Conservation (phyloP, 2,113 vertebrate species). For the Halcyon malimbica region DNA sequence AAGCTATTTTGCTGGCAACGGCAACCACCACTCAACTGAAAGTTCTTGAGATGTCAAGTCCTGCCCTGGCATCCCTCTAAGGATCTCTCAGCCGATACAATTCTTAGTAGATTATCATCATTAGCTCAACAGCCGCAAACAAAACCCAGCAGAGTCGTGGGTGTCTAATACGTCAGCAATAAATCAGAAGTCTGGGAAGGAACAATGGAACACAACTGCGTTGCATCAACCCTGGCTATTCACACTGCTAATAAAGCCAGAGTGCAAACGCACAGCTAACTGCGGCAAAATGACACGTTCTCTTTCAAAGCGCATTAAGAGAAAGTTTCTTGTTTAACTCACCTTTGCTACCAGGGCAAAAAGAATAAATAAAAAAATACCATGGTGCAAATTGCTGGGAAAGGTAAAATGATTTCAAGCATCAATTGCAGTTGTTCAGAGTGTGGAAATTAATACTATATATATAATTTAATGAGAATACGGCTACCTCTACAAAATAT, state of each 20-base stretch:
- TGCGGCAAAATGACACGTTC: not conserved
- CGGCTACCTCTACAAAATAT: not conserved
- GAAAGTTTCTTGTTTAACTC: constrained; percentile 23
- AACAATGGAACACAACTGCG: not conserved
- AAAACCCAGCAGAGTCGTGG: not conserved
- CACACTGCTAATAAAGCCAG: not conserved
- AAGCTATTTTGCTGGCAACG: not conserved
- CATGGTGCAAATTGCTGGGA: not conserved
- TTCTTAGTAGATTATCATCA: not conserved
- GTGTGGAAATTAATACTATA: not conserved
- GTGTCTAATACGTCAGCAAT: not conserved
- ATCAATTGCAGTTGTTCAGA: not conserved
- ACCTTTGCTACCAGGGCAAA: not conserved
- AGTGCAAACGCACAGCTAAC: not conserved
- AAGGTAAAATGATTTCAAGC: constrained; percentile 1
- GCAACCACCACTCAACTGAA: not conserved
- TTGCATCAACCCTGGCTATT: not conserved
- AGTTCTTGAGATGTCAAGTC: not conserved
- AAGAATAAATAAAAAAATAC: not conserved
- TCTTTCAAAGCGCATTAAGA: not conserved
- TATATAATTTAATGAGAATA: not conserved
- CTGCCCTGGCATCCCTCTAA: not conserved
- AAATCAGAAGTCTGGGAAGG: constrained; percentile 6
- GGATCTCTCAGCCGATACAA: not conserved
- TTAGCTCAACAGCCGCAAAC: not conserved